Conservation (phyloP, 2,888 invertebrate genomes). For the Conchocele bisecta region DNA sequence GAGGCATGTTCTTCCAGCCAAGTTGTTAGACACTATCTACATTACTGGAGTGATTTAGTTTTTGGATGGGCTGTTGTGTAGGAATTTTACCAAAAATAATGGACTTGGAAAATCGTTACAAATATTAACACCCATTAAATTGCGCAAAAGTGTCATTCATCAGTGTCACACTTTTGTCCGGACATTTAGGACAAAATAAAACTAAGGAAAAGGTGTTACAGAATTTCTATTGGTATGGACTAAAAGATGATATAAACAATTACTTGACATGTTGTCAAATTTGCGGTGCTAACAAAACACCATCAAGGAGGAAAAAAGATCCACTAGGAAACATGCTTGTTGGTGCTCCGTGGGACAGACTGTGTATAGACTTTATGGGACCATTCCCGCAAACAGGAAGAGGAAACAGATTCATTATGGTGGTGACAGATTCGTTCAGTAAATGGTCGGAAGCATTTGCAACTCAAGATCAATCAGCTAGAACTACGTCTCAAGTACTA, state of each 20-base stretch:
- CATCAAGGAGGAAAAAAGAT: conserved; percentile 15
- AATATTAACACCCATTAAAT: conserved; percentile 29
- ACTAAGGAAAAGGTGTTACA: conserved; percentile 16
- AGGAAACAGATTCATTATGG: conserved; percentile 55
- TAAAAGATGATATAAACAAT: conserved; percentile 24
- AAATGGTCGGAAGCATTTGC: conserved; percentile 50
- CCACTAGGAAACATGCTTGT: conserved; percentile 33
- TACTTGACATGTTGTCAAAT: conserved; percentile 33
- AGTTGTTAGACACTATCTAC: conserved; percentile 26
- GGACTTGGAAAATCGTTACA: conserved; percentile 9
- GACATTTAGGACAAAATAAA: conserved; percentile 46
- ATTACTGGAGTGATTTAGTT: conserved; percentile 13
- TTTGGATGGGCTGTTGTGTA: conserved; percentile 33
- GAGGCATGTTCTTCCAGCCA: conserved; percentile 5
- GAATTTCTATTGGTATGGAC: conserved; percentile 41
- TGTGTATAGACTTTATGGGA: conserved; percentile 49
- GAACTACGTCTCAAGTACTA: conserved; percentile 38
- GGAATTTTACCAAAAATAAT: conserved; percentile 10
- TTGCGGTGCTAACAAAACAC: conserved; percentile 31
- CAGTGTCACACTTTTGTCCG: conserved; percentile 32
- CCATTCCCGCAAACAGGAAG: conserved; percentile 45
- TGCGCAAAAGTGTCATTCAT: conserved; percentile 17
- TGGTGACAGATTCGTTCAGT: conserved; percentile 49
- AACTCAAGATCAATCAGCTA: conserved; percentile 45
- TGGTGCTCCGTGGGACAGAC: conserved; percentile 41